A percentile compares a stretch with the other conserved stretches of the same genome.
These are phyloP conservation scores for Callyntrura sp. DNA, from an alignment of 2,888 invertebrate genomes.

Conservation along the genomic window DNA sequence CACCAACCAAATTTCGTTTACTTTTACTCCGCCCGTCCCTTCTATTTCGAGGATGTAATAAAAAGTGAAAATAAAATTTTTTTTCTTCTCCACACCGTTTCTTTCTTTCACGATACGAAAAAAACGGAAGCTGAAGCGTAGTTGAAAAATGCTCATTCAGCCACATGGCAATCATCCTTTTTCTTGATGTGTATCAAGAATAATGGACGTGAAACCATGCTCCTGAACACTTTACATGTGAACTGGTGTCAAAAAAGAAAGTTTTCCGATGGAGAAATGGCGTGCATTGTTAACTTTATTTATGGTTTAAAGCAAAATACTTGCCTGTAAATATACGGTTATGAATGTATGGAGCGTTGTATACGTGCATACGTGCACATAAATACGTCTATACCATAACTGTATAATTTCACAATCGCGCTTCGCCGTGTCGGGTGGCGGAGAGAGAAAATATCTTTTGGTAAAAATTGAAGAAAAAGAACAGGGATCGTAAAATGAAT, in stretches of 20 bases:
- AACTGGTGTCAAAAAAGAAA: background rate
- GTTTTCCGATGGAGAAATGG: constrained; percentile 50
- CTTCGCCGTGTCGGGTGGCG: background rate
- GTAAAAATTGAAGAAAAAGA: no score
- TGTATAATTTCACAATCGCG: background rate
- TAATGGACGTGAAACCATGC: constrained; percentile 34
- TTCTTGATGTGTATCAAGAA: constrained; percentile 48
- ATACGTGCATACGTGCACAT: no score
- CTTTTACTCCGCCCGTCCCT: constrained; percentile 33
- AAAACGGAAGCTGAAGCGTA: background rate
- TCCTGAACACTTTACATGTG: background rate
- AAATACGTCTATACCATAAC: background rate
- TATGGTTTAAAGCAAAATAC: constrained; percentile 29
- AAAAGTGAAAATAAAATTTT: constrained; percentile 63
- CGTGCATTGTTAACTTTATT: constrained; percentile 57
- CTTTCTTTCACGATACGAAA: background rate
- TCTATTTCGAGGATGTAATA: constrained; percentile 47
- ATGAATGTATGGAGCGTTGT: background rate
- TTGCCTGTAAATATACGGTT: background rate
- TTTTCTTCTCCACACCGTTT: constrained; percentile 20
- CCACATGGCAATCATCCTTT: constrained; percentile 57
- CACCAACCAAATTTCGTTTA: constrained; percentile 46
- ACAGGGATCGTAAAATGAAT: no score
- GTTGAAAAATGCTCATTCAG: constrained; percentile 55
- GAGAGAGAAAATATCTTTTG: no score